These are phyloP conservation scores for Leistus spinibarbis DNA, from an alignment of 2,888 invertebrate species.

Conservation along the genomic window DNA sequence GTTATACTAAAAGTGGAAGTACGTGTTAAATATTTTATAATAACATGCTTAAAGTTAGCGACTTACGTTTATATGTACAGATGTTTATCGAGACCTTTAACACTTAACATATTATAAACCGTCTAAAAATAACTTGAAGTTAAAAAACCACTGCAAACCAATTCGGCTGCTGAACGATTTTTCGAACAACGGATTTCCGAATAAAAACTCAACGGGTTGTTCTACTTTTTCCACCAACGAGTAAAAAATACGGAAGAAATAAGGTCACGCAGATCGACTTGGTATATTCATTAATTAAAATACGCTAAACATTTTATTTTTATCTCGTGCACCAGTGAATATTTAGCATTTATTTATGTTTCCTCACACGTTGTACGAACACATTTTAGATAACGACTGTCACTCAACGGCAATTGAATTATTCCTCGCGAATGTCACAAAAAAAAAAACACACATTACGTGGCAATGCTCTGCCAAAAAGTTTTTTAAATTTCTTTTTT, in stretches of 20 bases:
- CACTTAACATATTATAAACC: not conserved
- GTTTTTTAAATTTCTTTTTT: too few relatives aligned
- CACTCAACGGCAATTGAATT: not conserved
- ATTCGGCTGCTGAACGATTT: slow-evolving; percentile 18
- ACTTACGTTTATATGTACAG: not conserved
- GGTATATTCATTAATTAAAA: slow-evolving; percentile 23
- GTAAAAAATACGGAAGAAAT: slow-evolving; percentile 3
- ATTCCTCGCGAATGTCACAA: too few relatives aligned
- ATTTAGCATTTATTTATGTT: not conserved
- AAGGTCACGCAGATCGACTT: slow-evolving; percentile 24
- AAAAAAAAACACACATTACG: too few relatives aligned
- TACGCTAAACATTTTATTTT: not conserved
- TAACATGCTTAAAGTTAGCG: not conserved
- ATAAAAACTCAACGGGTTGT: slow-evolving; percentile 16
- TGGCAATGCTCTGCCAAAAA: too few relatives aligned
- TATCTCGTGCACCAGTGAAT: not conserved
- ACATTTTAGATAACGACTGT: too few relatives aligned
- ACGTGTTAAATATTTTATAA: not conserved
- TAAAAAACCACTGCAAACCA: slow-evolving; percentile 7
- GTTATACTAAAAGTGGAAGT: not conserved
- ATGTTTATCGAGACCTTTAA: not conserved
- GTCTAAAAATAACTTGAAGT: not conserved
- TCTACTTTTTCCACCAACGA: slow-evolving; percentile 15
- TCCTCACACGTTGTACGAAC: not conserved
- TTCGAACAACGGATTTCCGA: slow-evolving; percentile 26